These are phyloP conservation scores for Apodemus speciosus DNA, from an alignment of 2,113 vertebrate genomes.

Conservation along the genomic window DNA sequence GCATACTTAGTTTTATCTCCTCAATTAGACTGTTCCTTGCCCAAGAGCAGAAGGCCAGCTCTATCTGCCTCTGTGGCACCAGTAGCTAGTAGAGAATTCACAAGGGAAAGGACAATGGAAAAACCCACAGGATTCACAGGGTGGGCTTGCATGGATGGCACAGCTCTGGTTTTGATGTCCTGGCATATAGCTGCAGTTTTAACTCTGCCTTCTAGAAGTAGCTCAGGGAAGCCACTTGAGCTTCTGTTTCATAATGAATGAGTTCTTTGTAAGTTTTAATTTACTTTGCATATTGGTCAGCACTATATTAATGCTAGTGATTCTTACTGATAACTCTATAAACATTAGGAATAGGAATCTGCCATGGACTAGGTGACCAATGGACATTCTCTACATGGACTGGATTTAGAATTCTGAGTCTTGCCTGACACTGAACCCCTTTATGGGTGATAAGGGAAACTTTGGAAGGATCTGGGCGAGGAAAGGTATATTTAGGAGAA, in stretches of 20 bases:
- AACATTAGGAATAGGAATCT: conserved; percentile 8
- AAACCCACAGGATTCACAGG: not conserved
- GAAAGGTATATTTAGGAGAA: not conserved
- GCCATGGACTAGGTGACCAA: conserved; percentile 39
- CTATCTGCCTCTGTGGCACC: not conserved
- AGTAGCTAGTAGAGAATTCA: not conserved
- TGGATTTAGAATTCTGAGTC: conserved; percentile 39
- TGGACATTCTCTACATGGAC: not conserved
- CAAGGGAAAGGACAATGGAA: not conserved
- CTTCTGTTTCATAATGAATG: conserved; percentile 44
- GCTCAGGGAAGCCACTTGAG: conserved; percentile 12
- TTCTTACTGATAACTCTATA: conserved; percentile 27
- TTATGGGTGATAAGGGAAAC: conserved; percentile 13
- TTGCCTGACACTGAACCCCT: not conserved
- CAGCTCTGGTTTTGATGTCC: not conserved
- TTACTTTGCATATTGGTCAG: conserved; percentile 31
- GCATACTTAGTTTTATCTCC: not conserved
- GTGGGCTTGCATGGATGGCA: not conserved
- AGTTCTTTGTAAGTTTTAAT: conserved; percentile 57
- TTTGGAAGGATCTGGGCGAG: conserved; percentile 9
- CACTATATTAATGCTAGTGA: conserved; percentile 32
- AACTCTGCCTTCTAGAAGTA: not conserved
- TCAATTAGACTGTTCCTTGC: not conserved
- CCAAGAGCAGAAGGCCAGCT: not conserved
- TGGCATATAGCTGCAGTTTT: not conserved